phyloP scores from a whole-genome alignment of 2,888 invertebrate species.

The Mimachlamys varia region DNA sequence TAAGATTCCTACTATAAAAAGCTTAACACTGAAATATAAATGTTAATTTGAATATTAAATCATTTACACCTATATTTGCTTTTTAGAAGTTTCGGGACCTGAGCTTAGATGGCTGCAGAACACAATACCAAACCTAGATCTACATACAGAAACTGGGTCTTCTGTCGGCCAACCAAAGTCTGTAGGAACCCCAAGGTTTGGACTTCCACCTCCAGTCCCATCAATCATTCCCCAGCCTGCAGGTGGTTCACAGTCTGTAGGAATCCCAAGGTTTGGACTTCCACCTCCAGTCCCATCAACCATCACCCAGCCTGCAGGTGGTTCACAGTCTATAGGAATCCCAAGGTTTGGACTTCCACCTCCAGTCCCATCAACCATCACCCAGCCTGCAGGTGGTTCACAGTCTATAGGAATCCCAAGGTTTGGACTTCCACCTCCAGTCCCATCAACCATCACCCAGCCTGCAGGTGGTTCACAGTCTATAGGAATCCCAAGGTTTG shows the following conservation, averaged over 20 bases:
- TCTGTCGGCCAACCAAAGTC: not conserved
- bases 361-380: not conserved
- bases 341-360: not conserved
- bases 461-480: too few species aligned
- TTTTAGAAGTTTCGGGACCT: conserved; percentile 2
- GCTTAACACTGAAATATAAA: too few species aligned
- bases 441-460: not conserved
- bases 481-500: too few species aligned
- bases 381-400: not conserved
- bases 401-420: not conserved
- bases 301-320: too few species aligned
- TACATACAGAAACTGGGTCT: not conserved
- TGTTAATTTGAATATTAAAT: too few species aligned
- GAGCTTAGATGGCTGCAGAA: not conserved
- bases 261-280: too few species aligned
- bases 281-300: too few species aligned
- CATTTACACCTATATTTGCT: not conserved
- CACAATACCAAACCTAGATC: not conserved
- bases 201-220: not conserved
- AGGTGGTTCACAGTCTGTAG: too few species aligned
- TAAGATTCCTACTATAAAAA: too few species aligned
- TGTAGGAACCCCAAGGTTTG: not conserved
- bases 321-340: too few species aligned
- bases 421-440: not conserved
- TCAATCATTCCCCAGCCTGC: not conserved